These are phyloP conservation scores for Trididemnum miniatum DNA, from an alignment of 23 tunicate species.

Conservation along the genomic window DNA sequence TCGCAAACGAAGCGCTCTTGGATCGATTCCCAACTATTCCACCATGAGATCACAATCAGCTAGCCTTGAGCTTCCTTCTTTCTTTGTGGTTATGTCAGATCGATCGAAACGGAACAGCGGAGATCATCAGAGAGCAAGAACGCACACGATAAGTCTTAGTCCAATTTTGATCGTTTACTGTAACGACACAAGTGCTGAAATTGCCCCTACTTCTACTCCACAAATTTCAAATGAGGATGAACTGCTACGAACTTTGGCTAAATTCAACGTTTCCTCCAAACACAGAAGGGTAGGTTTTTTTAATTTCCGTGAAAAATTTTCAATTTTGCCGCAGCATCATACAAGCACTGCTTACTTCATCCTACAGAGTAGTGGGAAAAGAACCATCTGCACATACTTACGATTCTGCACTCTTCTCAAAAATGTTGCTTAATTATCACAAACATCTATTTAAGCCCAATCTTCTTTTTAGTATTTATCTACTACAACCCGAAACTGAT, in stretches of 20 bases:
- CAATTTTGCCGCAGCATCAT: too few species aligned
- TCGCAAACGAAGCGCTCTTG: background rate
- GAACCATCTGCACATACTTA: too few species aligned
- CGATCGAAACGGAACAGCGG: slow-evolving; percentile 61
- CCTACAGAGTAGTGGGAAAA: too few species aligned
- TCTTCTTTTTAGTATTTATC: too few species aligned
- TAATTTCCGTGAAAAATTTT: too few species aligned
- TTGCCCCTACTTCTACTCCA: slow-evolving; percentile 3
- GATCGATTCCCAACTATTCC: background rate
- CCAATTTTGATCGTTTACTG: slow-evolving; percentile 62
- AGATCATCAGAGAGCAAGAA: slow-evolving; percentile 9
- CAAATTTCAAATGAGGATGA: background rate
- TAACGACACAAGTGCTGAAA: slow-evolving; percentile 57
- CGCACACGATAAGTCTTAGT: background rate
- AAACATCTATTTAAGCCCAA: too few species aligned
- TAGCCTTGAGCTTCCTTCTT: slow-evolving; percentile 20
- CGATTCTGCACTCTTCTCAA: too few species aligned
- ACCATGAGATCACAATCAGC: background rate
- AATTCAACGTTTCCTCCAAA: slow-evolving; percentile 11
- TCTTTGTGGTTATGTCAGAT: slow-evolving; percentile 45
- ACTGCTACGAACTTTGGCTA: slow-evolving; percentile 37
- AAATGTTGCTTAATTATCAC: too few species aligned
- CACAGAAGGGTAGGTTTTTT: slow-evolving; percentile 14
- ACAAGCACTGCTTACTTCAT: too few species aligned
- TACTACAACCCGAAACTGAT: too few species aligned